These are phyloP conservation scores for Sphenodon punctatus DNA, from an alignment of 2,797 vertebrate species.

Conservation along the genomic window DNA sequence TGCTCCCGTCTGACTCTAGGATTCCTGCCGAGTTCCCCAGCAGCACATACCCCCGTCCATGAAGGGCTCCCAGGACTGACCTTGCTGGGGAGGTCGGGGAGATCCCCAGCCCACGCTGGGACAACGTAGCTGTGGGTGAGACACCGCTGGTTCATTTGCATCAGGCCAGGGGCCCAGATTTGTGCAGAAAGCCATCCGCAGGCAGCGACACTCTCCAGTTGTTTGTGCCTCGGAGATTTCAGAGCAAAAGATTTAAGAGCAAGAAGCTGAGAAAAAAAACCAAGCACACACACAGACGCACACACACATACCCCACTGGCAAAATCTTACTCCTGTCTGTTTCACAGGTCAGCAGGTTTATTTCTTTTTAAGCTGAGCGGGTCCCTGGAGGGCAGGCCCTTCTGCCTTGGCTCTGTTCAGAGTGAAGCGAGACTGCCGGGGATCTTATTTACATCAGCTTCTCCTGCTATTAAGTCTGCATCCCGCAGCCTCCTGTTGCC, in stretches of 20 bases:
- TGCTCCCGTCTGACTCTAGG: too few relatives aligned
- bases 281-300: too few relatives aligned
- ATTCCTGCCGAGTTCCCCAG: too few relatives aligned
- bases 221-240: background rate
- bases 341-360: background rate
- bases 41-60: too few relatives aligned
- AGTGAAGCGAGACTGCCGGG: constrained; percentile 50
- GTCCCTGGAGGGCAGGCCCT: background rate
- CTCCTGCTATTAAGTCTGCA: background rate
- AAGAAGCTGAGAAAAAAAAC: background rate
- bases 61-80: too few relatives aligned
- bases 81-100: too few relatives aligned
- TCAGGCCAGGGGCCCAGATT: too few relatives aligned
- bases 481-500: constrained; percentile 53
- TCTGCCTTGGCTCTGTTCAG: background rate
- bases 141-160: too few relatives aligned
- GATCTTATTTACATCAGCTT: constrained; percentile 31
- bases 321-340: background rate
- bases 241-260: background rate
- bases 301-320: background rate
- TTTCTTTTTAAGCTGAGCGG: background rate
- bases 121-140: too few relatives aligned
- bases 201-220: too few relatives aligned
- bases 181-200: too few relatives aligned
- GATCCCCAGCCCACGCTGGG: too few relatives aligned